Conservation (phyloP, 2,797 vertebrate species). For the Amblyopsis hoosieri region DNA sequence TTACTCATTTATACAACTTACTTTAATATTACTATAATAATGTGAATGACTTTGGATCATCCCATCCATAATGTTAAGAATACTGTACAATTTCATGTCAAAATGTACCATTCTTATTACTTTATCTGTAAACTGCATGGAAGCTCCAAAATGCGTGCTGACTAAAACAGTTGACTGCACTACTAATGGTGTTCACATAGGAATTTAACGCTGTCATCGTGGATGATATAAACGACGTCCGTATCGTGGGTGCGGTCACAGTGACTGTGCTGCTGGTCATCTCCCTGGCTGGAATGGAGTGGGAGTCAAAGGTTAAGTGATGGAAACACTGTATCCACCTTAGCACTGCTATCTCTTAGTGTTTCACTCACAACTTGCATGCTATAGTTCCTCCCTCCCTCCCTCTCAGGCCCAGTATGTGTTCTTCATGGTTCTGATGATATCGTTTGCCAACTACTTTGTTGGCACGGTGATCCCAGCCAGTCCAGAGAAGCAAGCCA, state of each 20-base stretch:
- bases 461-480: conserved; percentile 72
- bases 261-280: conserved; percentile 72
- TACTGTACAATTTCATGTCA: no score
- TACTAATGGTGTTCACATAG: conserved; percentile 41
- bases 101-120: no score
- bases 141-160: neutral
- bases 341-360: neutral
- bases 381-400: neutral
- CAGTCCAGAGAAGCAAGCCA: conserved; percentile 53
- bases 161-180: neutral
- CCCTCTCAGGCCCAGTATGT: conserved; percentile 69
- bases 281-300: conserved; percentile 77
- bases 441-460: conserved; percentile 77
- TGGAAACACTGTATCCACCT: neutral
- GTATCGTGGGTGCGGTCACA: conserved; percentile 73
- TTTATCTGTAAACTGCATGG: neutral
- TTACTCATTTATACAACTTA: no score
- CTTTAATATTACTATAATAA: no score
- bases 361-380: neutral
- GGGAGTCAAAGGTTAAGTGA: conserved; percentile 75
- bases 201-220: conserved; percentile 66
- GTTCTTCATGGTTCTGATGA: conserved; percentile 75
- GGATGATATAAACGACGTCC: conserved; percentile 67
- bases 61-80: no score
- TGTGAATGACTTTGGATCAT: no score